Conservation (phyloP, 2,888 invertebrate genomes). For the Tetanocera ferruginea region DNA sequence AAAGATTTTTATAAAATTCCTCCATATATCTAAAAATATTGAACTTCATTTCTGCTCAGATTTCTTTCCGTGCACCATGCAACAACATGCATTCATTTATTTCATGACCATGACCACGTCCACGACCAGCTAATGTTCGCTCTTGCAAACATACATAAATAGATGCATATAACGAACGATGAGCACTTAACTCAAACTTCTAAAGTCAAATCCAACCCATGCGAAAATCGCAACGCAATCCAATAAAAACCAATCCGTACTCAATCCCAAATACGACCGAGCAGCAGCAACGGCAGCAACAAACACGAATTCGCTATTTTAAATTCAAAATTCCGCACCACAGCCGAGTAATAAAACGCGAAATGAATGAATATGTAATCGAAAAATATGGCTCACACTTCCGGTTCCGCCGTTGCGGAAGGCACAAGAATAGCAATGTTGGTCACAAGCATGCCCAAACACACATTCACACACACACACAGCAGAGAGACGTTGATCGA, state of each 20-base stretch:
- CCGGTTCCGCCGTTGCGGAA: constrained; percentile 10
- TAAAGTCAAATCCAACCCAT: neutral
- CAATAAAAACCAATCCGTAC: constrained; percentile 27
- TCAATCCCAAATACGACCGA: neutral
- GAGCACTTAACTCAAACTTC: constrained; percentile 21
- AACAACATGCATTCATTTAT: too few species aligned
- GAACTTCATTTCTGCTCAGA: too few species aligned
- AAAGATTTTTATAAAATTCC: too few species aligned
- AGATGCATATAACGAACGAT: too few species aligned
- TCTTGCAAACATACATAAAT: neutral
- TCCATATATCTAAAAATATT: too few species aligned
- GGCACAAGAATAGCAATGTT: neutral
- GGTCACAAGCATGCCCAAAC: too few species aligned
- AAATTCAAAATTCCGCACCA: constrained; percentile 35
- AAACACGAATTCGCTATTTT: constrained; percentile 23
- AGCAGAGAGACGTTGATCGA: too few species aligned
- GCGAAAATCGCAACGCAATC: constrained; percentile 12
- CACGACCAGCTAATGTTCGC: neutral
- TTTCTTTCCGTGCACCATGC: too few species aligned
- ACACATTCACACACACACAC: too few species aligned
- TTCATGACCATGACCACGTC: too few species aligned
- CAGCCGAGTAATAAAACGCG: constrained; percentile 36
- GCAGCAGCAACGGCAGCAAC: neutral
- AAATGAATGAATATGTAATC: constrained; percentile 36
- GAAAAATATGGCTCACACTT: constrained; percentile 30